Evolutionary conservation across 2,113 vertebrate genomes (phyloP), one percentile per base, ranked within the genome.

Genomic region (Nyctibius bracteatus): DNA sequence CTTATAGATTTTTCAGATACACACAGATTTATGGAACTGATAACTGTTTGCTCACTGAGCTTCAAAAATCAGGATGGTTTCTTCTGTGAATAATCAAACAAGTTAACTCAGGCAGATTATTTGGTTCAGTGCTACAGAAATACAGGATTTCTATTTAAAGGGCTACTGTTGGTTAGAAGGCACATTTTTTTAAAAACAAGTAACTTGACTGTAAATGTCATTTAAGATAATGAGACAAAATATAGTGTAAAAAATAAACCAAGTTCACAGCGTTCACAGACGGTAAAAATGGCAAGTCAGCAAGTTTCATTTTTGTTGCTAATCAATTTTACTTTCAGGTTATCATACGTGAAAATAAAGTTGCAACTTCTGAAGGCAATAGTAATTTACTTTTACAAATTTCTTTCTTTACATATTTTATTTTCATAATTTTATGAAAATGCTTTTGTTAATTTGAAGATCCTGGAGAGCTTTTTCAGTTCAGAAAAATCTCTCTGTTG

Each of bases 1-100:
- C 55, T 86, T 92, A 92, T 23, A 90, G 92, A 96, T 96, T 97
- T 97, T 94, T 82, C 81, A 78, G 37, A 75, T 92, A 83, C 59
- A 96, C 90, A 89, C 70, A 94, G 57, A 90, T 91, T 88, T 96
- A 86, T 57, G 89, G 41, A 85, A 88, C 74, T 94, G 75, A 97
- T 86, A 88, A 5, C 17, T 27, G 93, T 91, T 90, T 85, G 49
- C 54, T 83, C 33, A 81, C 3, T 84, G 71, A 71, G 73, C 61
- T 88, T 95, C 62, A 96, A 68, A 90, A 67, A 61, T 74, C 59
- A 88, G 46, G 44, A 49, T 88, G 43, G 91, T 90, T 97, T 82
- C 81, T 63, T 75, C 83, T 65, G 89, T 87, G 41, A 74, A 93
- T 86, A 96, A 95, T 86, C 82, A 92, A 94, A 55, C n/a, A 62